Evolutionary conservation across 1,140 invertebrate species (phyloP).

Genomic region (Conus ventricosus): DNA sequence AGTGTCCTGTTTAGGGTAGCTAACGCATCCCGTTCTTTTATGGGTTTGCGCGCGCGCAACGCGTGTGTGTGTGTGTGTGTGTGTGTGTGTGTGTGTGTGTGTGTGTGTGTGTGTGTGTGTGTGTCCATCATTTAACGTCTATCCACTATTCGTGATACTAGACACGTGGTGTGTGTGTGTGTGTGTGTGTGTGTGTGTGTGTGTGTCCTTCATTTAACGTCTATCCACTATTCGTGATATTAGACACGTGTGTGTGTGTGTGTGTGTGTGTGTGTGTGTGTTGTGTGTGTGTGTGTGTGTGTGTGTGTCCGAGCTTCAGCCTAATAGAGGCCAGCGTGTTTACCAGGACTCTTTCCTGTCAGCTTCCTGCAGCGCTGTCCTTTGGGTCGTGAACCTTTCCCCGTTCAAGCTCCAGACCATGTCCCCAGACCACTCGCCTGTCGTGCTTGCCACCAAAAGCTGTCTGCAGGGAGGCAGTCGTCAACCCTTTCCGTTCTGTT

Average conservation of each 20-base stretch:
- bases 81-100: too few relatives aligned
- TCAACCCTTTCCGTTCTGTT: too few relatives aligned
- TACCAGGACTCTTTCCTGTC: neutral
- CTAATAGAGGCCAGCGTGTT: neutral
- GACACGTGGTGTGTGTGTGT: neutral
- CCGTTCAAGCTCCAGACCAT: neutral
- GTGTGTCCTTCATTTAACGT: too few relatives aligned
- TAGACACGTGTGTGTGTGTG: neutral
- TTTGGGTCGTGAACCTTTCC: neutral
- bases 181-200: neutral
- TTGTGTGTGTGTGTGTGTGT: neutral
- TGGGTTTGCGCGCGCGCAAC: too few relatives aligned
- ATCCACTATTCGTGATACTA: too few relatives aligned
- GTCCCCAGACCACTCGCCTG: neutral
- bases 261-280: constrained; percentile 1
- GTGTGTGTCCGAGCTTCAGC: neutral
- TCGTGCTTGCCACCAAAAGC: neutral
- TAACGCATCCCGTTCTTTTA: too few relatives aligned
- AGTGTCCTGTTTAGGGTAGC: too few relatives aligned
- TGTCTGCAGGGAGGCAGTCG: neutral
- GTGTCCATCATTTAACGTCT: too few relatives aligned
- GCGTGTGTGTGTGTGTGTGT: too few relatives aligned
- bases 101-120: too few relatives aligned
- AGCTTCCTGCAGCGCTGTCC: neutral
- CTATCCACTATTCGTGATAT: too few relatives aligned